Evolutionary conservation across 2,888 invertebrate genomes (phyloP).

Genomic region (Bimastos eiseni): DNA sequence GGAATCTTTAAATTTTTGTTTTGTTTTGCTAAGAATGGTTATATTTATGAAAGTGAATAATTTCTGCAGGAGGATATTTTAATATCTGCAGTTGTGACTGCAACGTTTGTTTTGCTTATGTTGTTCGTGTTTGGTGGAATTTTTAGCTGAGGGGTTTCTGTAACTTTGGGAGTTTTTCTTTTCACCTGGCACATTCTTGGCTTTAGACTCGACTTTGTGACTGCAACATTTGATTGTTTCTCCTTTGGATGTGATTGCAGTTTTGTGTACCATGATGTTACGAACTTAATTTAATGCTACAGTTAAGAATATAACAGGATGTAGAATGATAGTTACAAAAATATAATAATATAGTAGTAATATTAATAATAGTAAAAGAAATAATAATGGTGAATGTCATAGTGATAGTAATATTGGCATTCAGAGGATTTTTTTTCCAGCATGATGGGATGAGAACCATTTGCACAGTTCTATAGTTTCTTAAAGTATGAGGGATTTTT

Average conservation of each 20-base stretch:
- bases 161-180: neutral
- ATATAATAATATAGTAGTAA: neutral
- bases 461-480: too few relatives aligned
- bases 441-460: too few relatives aligned
- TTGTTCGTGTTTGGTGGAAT: neutral
- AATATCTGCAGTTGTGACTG: conserved; percentile 1
- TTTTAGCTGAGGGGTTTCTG: neutral
- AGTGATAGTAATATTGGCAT: neutral
- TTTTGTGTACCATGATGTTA: neutral
- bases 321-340: neutral
- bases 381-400: neutral
- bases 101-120: neutral
- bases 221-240: conserved; percentile 18
- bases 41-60: neutral
- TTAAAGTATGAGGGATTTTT: too few relatives aligned
- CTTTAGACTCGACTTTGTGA: neutral
- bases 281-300: neutral
- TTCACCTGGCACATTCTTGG: neutral
- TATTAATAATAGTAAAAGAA: neutral
- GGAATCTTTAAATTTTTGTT: neutral
- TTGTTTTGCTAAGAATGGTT: neutral
- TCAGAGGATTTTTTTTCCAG: too few relatives aligned
- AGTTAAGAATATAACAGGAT: neutral
- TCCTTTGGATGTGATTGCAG: neutral
- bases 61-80: neutral